These are phyloP conservation scores for Myotis lucifugus DNA, from an alignment of 2,113 vertebrate genomes.

Conservation along the genomic window DNA sequence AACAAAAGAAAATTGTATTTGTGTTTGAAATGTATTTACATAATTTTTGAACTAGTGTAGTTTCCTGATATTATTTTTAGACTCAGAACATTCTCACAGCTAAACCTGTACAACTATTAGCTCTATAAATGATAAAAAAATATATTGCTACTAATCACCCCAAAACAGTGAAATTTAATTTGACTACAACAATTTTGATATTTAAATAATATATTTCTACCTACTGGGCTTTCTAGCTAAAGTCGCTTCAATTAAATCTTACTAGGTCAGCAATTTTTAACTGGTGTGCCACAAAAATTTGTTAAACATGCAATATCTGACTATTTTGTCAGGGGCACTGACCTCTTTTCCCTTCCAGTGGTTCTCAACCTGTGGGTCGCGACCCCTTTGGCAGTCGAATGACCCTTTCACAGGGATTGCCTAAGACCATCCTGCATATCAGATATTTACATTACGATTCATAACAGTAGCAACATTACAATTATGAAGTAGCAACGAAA, in stretches of 20 bases:
- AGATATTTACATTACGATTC: too few species aligned
- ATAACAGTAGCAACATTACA: too few species aligned
- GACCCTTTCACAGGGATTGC: too few species aligned
- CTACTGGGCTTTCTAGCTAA: not conserved
- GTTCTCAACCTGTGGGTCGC: too few species aligned
- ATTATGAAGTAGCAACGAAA: too few species aligned
- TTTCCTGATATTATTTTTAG: not conserved
- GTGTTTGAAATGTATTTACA: not conserved
- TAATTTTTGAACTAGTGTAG: not conserved
- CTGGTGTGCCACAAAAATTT: not conserved
- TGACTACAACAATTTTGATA: slow-evolving; percentile 5
- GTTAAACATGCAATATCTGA: not conserved
- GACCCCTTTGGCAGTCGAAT: too few species aligned
- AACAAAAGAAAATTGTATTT: slow-evolving; percentile 32
- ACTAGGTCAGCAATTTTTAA: not conserved
- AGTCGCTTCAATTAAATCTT: not conserved
- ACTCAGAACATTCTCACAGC: not conserved
- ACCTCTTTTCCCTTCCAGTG: not conserved
- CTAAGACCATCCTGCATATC: too few species aligned
- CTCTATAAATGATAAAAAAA: not conserved
- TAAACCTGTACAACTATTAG: not conserved
- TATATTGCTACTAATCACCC: not conserved
- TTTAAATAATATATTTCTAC: not conserved
- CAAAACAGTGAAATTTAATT: slow-evolving; percentile 6
- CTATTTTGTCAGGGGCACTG: not conserved